These are phyloP conservation scores for Melitaea athalia DNA, from an alignment of 2,888 invertebrate species.

Conservation along the genomic window DNA sequence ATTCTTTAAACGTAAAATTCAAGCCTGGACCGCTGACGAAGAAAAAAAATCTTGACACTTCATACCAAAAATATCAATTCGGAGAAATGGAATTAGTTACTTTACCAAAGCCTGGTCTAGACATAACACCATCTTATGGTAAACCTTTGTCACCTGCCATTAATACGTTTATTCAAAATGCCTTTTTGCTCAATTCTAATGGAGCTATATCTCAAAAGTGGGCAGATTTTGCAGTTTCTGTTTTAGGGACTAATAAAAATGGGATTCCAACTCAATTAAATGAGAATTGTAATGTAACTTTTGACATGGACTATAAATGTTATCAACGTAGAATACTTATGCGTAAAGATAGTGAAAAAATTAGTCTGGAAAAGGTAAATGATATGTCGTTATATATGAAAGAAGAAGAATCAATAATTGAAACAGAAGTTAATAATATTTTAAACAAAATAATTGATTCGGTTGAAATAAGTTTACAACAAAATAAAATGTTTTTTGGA, in stretches of 20 bases:
- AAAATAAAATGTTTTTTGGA: constrained; percentile 71
- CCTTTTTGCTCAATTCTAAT: constrained; percentile 55
- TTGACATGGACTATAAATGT: constrained; percentile 82
- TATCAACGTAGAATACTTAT: constrained; percentile 82
- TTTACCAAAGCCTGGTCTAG: constrained; percentile 77
- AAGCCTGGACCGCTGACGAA: constrained; percentile 82
- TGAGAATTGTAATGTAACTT: constrained; percentile 66
- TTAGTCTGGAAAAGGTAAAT: constrained; percentile 15
- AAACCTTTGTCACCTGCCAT: constrained; percentile 70
- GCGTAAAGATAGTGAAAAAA: constrained; percentile 51
- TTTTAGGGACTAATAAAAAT: constrained; percentile 60
- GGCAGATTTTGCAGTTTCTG: constrained; percentile 82
- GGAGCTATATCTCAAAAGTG: constrained; percentile 72
- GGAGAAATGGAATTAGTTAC: constrained; percentile 71
- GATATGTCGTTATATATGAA: constrained; percentile 9
- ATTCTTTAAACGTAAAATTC: constrained; percentile 70
- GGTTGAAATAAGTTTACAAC: constrained; percentile 83
- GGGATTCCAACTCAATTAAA: constrained; percentile 48
- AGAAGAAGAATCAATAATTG: constrained; percentile 31
- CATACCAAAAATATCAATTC: constrained; percentile 67
- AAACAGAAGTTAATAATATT: constrained; percentile 63
- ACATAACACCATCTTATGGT: constrained; percentile 74
- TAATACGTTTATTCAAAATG: constrained; percentile 63
- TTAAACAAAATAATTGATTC: constrained; percentile 81
- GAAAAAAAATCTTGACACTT: constrained; percentile 71